Conservation (phyloP, 2,113 vertebrate genomes). For the Beaufortia kweichowensis region DNA sequence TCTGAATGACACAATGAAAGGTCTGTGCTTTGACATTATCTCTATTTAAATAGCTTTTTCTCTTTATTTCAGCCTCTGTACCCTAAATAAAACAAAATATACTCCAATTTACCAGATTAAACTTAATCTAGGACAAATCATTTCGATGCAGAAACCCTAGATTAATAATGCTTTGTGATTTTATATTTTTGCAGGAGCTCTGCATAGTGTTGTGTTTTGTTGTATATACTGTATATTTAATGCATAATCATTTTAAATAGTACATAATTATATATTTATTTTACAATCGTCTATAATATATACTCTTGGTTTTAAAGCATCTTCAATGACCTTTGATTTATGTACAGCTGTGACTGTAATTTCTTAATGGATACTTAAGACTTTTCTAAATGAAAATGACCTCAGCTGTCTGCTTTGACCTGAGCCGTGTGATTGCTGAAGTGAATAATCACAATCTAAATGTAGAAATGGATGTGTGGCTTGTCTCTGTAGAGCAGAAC, state of each 20-base stretch:
- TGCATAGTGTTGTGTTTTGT: neutral
- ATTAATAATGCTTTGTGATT: constrained; percentile 12
- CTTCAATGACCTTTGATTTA: neutral
- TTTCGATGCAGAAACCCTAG: constrained; percentile 7
- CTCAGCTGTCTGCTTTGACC: neutral
- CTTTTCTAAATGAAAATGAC: neutral
- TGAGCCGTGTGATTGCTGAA: too few relatives aligned
- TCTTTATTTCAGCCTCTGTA: neutral
- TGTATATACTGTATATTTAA: neutral
- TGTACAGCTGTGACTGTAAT: neutral
- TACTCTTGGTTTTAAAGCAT: neutral
- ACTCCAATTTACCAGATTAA: constrained; percentile 21
- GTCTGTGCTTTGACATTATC: neutral
- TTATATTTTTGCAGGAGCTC: neutral
- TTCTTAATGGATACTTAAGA: neutral
- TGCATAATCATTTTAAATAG: neutral
- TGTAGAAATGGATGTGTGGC: neutral
- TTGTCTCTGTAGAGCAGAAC: neutral
- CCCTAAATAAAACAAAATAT: neutral
- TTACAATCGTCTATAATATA: neutral
- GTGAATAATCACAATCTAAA: too few relatives aligned
- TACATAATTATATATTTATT: neutral
- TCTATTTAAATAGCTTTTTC: neutral
- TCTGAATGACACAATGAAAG: neutral
- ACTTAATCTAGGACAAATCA: constrained; percentile 35